Conservation (phyloP, 2,797 vertebrate species). For the Urosaurus nigricauda region DNA sequence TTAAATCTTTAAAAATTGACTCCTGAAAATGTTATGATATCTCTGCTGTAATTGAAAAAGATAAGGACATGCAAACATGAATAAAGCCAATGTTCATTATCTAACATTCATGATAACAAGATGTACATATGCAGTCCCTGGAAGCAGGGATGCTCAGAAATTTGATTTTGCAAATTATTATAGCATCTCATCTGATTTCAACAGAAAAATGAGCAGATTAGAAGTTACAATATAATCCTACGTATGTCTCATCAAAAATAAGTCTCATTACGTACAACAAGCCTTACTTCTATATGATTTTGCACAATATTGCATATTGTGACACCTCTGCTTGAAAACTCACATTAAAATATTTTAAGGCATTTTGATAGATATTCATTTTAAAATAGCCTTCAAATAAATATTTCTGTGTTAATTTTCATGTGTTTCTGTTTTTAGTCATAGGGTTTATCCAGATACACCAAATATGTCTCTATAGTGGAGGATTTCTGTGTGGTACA, state of each 20-base stretch:
- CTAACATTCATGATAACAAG: neutral
- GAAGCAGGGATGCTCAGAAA: neutral
- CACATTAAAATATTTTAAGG: neutral
- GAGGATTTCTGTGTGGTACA: too few relatives aligned
- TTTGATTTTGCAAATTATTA: neutral
- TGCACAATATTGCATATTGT: neutral
- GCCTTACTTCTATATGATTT: neutral
- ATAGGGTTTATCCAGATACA: too few relatives aligned
- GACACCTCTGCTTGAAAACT: neutral
- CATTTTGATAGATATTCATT: neutral
- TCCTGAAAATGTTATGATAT: neutral
- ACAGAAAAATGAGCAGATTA: neutral
- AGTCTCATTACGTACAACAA: neutral
- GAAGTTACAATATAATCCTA: neutral
- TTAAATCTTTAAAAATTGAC: slow-evolving; percentile 40
- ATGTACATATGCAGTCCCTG: neutral
- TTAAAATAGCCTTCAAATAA: neutral
- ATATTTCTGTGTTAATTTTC: neutral
- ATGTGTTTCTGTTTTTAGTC: neutral
- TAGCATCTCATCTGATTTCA: neutral
- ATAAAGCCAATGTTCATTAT: neutral
- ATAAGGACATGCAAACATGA: neutral
- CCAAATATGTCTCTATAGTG: too few relatives aligned
- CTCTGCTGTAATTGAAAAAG: neutral
- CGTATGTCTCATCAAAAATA: neutral